phyloP scores from a whole-genome alignment of 1,140 invertebrate genomes.

The Hydropsyche tenuis region DNA sequence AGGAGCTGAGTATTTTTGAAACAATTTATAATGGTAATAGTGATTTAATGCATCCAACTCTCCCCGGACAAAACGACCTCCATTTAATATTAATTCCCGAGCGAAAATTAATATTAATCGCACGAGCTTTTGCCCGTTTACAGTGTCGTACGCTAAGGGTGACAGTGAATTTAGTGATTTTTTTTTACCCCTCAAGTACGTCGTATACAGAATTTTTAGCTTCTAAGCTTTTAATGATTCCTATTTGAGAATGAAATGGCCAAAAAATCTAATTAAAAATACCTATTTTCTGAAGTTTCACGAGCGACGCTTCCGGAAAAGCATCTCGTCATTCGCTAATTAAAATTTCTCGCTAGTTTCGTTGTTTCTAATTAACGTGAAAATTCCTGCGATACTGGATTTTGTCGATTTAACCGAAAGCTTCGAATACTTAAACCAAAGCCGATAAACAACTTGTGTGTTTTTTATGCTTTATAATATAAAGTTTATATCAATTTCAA shows the following conservation, averaged over 20 bases:
- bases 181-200: neutral
- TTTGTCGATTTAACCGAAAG: neutral
- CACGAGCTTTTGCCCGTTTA: no score
- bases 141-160: no score
- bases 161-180: neutral
- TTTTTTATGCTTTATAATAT: neutral
- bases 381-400: neutral
- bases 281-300: neutral
- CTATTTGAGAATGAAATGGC: neutral
- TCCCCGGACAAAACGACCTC: neutral
- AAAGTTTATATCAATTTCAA: neutral
- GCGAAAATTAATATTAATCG: conserved; percentile 38
- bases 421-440: neutral
- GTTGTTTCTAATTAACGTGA: conserved; percentile 8
- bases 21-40: conserved; percentile 6
- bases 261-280: conserved; percentile 11
- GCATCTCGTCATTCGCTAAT: conserved; percentile 5
- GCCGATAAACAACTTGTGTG: no score
- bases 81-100: conserved; percentile 36
- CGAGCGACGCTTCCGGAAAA: neutral
- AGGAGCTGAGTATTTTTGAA: no score
- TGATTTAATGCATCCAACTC: conserved; percentile 21
- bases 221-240: no score
- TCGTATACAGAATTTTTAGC: no score
- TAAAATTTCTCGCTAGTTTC: conserved; percentile 19